A percentile compares a stretch with the other conserved stretches of the same genome.
Evolutionary conservation across 2,797 vertebrate species (phyloP).

Genomic region (Podarcis siculus): DNA sequence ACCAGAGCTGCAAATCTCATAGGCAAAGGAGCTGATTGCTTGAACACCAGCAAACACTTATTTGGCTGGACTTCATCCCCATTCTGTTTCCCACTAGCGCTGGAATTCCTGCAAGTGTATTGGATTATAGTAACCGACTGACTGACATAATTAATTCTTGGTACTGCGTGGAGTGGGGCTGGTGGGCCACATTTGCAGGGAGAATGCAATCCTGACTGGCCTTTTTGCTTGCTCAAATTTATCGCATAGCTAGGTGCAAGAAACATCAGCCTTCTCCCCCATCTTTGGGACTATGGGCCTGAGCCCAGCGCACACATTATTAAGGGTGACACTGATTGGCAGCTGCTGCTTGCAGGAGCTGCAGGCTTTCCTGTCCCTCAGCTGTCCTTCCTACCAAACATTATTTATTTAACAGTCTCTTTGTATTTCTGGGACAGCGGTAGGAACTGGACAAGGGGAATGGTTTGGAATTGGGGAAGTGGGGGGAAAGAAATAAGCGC

Average conservation of each 20-base stretch:
- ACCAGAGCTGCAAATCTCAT: not conserved
- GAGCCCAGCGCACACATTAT: not conserved
- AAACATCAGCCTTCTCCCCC: not conserved
- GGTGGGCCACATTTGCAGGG: not conserved
- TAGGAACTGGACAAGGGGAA: not conserved
- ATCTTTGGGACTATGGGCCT: not conserved
- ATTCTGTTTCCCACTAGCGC: not conserved
- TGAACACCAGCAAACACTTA: not conserved
- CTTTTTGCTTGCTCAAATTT: not conserved
- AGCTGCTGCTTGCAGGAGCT: not conserved
- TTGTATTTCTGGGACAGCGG: not conserved
- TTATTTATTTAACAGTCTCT: conserved; percentile 42
- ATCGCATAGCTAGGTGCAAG: not conserved
- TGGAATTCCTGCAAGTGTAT: not conserved
- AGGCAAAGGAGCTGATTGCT: not conserved
- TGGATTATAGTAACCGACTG: not conserved
- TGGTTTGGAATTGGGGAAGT: not conserved
- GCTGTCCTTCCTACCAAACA: not conserved
- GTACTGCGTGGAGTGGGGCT: not conserved
- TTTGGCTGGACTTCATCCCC: not conserved
- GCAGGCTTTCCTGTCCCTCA: not conserved
- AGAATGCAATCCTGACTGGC: conserved; percentile 2
- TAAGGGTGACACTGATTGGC: not conserved
- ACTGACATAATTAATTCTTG: not conserved
- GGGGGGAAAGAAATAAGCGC: not conserved